Percentiles rank a stretch among this genome's conserved stretches.
Evolutionary conservation across 1,140 invertebrate genomes (phyloP).

Genomic region (Triops cancriformis): DNA sequence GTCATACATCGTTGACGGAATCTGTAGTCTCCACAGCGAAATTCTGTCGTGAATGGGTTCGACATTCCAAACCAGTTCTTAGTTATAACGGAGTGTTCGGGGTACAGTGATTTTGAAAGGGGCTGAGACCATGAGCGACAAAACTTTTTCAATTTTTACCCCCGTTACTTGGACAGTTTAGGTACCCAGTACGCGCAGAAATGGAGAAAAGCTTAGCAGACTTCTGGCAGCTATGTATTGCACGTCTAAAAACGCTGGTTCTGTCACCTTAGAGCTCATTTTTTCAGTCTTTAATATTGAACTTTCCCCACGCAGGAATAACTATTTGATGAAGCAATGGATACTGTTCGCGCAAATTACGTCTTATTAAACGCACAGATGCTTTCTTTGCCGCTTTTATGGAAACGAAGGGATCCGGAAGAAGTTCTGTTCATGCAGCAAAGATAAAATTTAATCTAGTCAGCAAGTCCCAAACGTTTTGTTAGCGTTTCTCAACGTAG

Average conservation of each 20-base stretch:
- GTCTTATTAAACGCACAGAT: constrained; percentile 7
- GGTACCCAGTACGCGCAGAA: not conserved
- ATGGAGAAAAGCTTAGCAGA: not conserved
- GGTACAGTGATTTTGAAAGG: not conserved
- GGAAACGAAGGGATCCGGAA: not conserved
- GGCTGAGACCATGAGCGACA: not conserved
- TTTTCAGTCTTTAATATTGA: not conserved
- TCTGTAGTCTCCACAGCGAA: not conserved
- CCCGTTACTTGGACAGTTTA: not conserved
- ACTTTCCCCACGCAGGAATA: not conserved
- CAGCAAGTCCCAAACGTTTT: not conserved
- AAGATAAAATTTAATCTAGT: not conserved
- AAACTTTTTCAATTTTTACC: not conserved
- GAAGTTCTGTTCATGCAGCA: not conserved
- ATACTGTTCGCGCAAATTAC: not conserved
- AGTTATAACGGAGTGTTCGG: not conserved
- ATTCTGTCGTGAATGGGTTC: not conserved
- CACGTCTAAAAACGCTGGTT: not conserved
- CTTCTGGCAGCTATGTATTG: not conserved
- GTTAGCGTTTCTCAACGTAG: not conserved
- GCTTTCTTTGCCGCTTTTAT: not conserved
- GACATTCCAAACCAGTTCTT: constrained; percentile 3
- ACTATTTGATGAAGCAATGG: not conserved
- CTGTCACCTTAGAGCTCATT: not conserved
- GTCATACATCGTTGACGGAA: not conserved